These are phyloP conservation scores for Lacanobia oleracea DNA, from an alignment of 2,888 invertebrate genomes.

Conservation along the genomic window DNA sequence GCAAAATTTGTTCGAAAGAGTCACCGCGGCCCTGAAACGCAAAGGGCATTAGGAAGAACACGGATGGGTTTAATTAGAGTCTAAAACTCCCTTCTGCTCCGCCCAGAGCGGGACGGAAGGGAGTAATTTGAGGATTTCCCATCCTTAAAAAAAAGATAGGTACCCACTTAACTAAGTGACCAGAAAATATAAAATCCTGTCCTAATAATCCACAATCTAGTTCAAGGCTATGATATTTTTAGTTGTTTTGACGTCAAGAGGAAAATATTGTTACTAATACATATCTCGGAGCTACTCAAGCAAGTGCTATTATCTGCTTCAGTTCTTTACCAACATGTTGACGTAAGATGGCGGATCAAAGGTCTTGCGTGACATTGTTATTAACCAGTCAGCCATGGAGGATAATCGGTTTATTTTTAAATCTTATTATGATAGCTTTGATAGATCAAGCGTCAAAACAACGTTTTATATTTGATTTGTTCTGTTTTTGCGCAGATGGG, in stretches of 20 bases:
- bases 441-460: not conserved
- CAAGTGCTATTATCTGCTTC: conserved; percentile 8
- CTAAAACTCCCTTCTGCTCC: too few species aligned
- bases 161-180: not conserved
- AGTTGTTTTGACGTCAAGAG: conserved; percentile 26
- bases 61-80: too few species aligned
- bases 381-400: conserved; percentile 3
- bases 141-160: not conserved
- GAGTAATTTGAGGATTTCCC: too few species aligned
- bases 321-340: conserved; percentile 13
- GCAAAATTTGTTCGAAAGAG: too few species aligned
- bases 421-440: conserved; percentile 10
- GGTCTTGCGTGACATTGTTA: not conserved
- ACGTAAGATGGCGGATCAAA: not conserved
- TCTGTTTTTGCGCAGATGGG: too few species aligned
- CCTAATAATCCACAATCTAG: not conserved
- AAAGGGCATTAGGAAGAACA: too few species aligned
- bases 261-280: conserved; percentile 24
- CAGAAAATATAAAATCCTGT: not conserved
- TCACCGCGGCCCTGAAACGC: too few species aligned
- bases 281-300: not conserved
- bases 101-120: too few species aligned
- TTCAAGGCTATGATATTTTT: not conserved
- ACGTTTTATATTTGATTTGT: not conserved
- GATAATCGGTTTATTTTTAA: conserved; percentile 33